Evolutionary conservation across 2,113 vertebrate species (phyloP).

Genomic region (Ammodytes dubius): DNA sequence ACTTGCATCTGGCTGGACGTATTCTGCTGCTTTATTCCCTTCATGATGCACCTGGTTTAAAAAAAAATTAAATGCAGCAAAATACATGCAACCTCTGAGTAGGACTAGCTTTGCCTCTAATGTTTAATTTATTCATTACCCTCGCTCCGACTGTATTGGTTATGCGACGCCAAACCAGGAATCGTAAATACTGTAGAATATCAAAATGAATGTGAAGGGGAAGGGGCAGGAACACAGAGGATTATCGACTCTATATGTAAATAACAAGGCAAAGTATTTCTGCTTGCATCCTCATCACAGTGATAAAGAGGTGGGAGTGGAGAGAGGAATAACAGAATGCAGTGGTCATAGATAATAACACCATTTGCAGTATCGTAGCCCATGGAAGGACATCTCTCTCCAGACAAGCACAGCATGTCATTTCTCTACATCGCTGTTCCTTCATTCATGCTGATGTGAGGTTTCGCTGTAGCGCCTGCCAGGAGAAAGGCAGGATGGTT

Average conservation of each 20-base stretch:
- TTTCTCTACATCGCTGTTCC: slow-evolving; percentile 59
- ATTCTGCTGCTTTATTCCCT: slow-evolving; percentile 58
- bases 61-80: slow-evolving; percentile 59
- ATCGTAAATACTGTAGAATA: slow-evolving; percentile 68
- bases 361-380: slow-evolving; percentile 62
- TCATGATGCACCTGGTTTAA: slow-evolving; percentile 61
- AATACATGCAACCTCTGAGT: slow-evolving; percentile 73
- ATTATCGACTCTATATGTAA: slow-evolving; percentile 72
- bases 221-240: slow-evolving; percentile 46
- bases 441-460: slow-evolving; percentile 61
- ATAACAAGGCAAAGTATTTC: slow-evolving; percentile 62
- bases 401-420: slow-evolving; percentile 52
- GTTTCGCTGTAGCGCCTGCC: slow-evolving; percentile 50
- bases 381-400: slow-evolving; percentile 69
- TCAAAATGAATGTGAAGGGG: slow-evolving; percentile 64
- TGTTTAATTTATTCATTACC: slow-evolving; percentile 79
- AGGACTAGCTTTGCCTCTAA: slow-evolving; percentile 61
- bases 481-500: slow-evolving; percentile 57
- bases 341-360: slow-evolving; percentile 71
- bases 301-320: slow-evolving; percentile 27
- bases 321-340: slow-evolving; percentile 54
- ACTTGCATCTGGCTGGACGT: slow-evolving; percentile 62
- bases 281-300: slow-evolving; percentile 28
- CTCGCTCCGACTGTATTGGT: slow-evolving; percentile 37
- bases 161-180: slow-evolving; percentile 33